Evolutionary conservation across 2,113 vertebrate genomes (phyloP), one percentile per base, ranked within the genome.

Genomic region (Eleginops maclovinus): DNA sequence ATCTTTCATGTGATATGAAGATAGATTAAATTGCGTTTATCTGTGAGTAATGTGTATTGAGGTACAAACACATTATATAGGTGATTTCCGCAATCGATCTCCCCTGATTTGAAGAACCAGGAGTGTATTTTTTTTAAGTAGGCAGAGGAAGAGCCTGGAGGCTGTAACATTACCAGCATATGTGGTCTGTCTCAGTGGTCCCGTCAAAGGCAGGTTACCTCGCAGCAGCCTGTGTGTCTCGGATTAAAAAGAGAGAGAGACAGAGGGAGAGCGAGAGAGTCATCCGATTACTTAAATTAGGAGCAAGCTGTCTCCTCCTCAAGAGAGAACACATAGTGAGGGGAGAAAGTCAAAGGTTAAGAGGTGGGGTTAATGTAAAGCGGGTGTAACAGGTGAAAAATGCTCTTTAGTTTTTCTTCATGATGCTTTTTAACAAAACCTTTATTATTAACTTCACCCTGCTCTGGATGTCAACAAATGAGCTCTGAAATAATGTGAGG

Each of bases 251-350:
- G 77, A 67, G 41, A 70, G 88, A 72, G 26, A 67, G 41, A 70
- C 85, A 72, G 26, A 36, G 66, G 65, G 72, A 75, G 65, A 64
- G 66, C 72, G 66, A 83, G 87, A 86, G 89, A 91, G 88, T 92
- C 87, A 93, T 93, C 92, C 92, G 84, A 93, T 93, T 93, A 93
- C 78, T 74, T 78, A 77, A 90, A 83, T 88, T 87, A 90, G 28
- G 28, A 26, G 64, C 92, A 92, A 92, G 89, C 92, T 92, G 92
- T 92, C 60, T 56, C 85, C 80, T 82, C 49, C 43, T 77, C 72
- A 61, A 46, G 1, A 40, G 64, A 63, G 75, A 59, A 65, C 78
- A 87, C 64, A 73, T 67, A 69, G 76, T 63, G 22, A 71, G 55
- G 58, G 80, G 84, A 80, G 86, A 88, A 88, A 92, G 92, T 92